Percentiles rank a stretch among this genome's conserved stretches.
Conservation (phyloP, 2,888 invertebrate species). For the Meteorus colon region DNA sequence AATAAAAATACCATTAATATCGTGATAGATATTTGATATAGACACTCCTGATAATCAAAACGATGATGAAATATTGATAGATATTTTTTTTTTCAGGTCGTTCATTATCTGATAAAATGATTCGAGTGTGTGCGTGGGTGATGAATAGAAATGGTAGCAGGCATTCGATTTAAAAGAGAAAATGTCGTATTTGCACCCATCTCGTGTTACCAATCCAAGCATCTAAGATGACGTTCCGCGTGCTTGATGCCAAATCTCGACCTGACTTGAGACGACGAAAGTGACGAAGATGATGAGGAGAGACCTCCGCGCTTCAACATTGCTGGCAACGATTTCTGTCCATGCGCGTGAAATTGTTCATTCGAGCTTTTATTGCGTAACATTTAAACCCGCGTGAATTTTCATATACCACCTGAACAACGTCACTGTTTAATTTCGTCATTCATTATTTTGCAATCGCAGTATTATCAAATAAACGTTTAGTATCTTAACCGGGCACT, state of each 20-base stretch:
- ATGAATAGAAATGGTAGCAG: neutral
- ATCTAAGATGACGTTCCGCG: constrained; percentile 21
- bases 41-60: neutral
- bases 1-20: too few relatives aligned
- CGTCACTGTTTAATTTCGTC: constrained; percentile 1
- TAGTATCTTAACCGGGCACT: too few relatives aligned
- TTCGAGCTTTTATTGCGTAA: constrained; percentile 62
- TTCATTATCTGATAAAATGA: neutral
- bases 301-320: constrained; percentile 55
- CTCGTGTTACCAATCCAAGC: constrained; percentile 50
- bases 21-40: too few relatives aligned
- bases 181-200: constrained; percentile 43
- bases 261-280: constrained; percentile 20
- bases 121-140: neutral
- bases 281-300: constrained; percentile 13
- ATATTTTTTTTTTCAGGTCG: neutral
- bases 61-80: too few relatives aligned
- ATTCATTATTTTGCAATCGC: neutral
- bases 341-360: constrained; percentile 70
- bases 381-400: constrained; percentile 20
- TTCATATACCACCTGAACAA: neutral
- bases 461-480: too few relatives aligned
- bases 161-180: constrained; percentile 3
- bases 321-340: constrained; percentile 71
- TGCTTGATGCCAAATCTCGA: constrained; percentile 47